Percentiles rank a stretch among this genome's conserved stretches.
Conservation (phyloP, 2,113 vertebrate genomes). For the Paraplagusia blochii region DNA sequence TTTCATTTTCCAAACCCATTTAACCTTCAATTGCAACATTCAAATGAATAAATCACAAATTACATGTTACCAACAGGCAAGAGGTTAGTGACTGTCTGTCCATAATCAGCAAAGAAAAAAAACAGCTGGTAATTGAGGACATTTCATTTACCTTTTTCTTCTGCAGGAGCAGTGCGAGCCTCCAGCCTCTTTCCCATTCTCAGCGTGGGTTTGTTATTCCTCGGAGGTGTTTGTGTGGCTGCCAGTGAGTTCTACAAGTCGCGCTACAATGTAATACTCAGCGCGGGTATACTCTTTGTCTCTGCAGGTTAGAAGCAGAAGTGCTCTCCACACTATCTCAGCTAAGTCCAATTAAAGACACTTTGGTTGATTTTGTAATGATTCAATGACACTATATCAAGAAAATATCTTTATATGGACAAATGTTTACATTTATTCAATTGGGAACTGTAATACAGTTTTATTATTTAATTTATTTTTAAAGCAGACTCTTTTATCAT, state of each 20-base stretch:
- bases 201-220: conserved; percentile 79
- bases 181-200: conserved; percentile 79
- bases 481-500: too few species aligned
- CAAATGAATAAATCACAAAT: too few species aligned
- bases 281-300: conserved; percentile 78
- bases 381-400: neutral
- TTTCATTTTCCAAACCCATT: too few species aligned
- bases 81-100: too few species aligned
- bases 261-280: conserved; percentile 86
- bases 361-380: neutral
- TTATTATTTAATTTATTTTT: too few species aligned
- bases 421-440: too few species aligned
- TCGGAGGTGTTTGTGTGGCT: conserved; percentile 75
- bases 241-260: conserved; percentile 98
- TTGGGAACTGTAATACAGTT: too few species aligned
- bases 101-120: too few species aligned
- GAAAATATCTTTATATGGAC: neutral
- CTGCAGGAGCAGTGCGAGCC: conserved; percentile 74
- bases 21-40: too few species aligned
- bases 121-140: too few species aligned
- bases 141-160: neutral
- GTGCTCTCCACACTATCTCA: neutral
- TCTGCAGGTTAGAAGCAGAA: conserved; percentile 70
- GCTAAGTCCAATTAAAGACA: neutral
- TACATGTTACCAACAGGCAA: too few species aligned